Evolutionary conservation across 1,140 invertebrate species (phyloP).

Genomic region (Potamilus streckersoni): DNA sequence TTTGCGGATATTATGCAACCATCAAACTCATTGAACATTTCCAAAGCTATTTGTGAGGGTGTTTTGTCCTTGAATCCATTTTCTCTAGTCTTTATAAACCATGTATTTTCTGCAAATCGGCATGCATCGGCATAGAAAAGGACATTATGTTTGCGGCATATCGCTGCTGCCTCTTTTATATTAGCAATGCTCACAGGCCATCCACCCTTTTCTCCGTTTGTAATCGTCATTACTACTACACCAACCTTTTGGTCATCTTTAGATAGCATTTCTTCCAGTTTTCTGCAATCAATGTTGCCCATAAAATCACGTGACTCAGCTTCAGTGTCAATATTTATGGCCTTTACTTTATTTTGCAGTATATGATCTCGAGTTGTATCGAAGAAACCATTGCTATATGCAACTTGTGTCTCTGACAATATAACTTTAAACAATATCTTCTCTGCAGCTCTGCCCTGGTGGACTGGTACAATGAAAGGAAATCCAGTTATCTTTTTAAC

Average conservation of each 20-base stretch:
- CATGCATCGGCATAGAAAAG: neutral
- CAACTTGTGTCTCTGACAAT: no score
- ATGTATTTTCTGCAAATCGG: conserved; percentile 17
- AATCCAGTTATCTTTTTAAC: conserved; percentile 13
- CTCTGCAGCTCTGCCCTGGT: conserved; percentile 32
- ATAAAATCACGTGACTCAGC: neutral
- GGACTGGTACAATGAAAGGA: conserved; percentile 21
- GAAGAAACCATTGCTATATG: conserved; percentile 6
- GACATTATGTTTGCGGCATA: conserved; percentile 6
- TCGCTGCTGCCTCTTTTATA: neutral
- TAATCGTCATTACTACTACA: conserved; percentile 20
- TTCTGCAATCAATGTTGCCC: conserved; percentile 1
- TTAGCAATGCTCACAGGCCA: conserved; percentile 20
- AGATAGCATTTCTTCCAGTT: conserved; percentile 6
- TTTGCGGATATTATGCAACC: conserved; percentile 24
- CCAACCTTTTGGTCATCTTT: neutral
- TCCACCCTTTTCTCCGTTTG: conserved; percentile 16
- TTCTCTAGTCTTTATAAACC: conserved; percentile 20
- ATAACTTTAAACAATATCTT: conserved; percentile 5
- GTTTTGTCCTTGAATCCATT: conserved; percentile 7
- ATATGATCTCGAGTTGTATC: conserved; percentile 16
- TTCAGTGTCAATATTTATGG: conserved; percentile 10
- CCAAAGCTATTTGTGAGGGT: conserved; percentile 11
- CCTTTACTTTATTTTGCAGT: neutral
- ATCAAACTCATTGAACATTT: conserved; percentile 21